Percentiles rank a stretch among this genome's conserved stretches.
phyloP scores from a whole-genome alignment of 2,797 vertebrate species.

The Antennarius maculatus region DNA sequence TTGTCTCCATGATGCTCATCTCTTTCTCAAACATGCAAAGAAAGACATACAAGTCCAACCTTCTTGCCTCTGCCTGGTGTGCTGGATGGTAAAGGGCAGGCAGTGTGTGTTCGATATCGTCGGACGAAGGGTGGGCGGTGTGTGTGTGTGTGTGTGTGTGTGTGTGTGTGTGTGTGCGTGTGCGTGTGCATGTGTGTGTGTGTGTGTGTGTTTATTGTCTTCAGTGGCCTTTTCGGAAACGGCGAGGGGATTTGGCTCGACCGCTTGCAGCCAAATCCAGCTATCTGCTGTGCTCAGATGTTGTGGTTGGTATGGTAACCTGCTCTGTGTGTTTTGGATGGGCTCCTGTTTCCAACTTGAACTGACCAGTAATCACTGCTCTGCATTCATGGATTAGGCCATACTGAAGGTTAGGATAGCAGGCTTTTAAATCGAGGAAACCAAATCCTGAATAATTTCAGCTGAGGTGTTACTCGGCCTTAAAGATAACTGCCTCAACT shows the following conservation, averaged over 20 bases:
- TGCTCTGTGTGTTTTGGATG: conserved; percentile 75
- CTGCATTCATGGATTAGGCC: conserved; percentile 78
- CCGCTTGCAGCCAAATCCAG: conserved; percentile 82
- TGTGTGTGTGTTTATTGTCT: conserved; percentile 64
- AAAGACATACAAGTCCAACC: conserved; percentile 84
- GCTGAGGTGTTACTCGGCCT: conserved; percentile 13
- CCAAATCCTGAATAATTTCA: conserved; percentile 66
- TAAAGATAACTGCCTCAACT: neutral
- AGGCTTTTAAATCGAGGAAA: conserved; percentile 54
- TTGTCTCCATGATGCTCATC: conserved; percentile 88
- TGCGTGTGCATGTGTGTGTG: conserved; percentile 11
- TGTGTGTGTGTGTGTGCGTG: too few relatives aligned
- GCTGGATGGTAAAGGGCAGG: conserved; percentile 62
- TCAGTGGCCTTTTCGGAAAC: conserved; percentile 74
- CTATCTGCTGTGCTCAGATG: conserved; percentile 83
- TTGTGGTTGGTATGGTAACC: conserved; percentile 82
- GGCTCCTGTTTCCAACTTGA: conserved; percentile 80
- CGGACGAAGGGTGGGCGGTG: conserved; percentile 36
- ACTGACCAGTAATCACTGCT: conserved; percentile 77
- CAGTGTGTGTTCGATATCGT: conserved; percentile 39
- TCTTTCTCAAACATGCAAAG: conserved; percentile 87
- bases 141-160: too few relatives aligned
- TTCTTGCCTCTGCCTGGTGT: conserved; percentile 79
- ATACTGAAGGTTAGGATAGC: conserved; percentile 58
- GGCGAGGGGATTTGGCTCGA: conserved; percentile 79